Evolutionary conservation across 35 echinoderm and acorn worm genomes (phyloP), one percentile per base, ranked within the genome.

Genomic region (Apostichopus japonicus): DNA sequence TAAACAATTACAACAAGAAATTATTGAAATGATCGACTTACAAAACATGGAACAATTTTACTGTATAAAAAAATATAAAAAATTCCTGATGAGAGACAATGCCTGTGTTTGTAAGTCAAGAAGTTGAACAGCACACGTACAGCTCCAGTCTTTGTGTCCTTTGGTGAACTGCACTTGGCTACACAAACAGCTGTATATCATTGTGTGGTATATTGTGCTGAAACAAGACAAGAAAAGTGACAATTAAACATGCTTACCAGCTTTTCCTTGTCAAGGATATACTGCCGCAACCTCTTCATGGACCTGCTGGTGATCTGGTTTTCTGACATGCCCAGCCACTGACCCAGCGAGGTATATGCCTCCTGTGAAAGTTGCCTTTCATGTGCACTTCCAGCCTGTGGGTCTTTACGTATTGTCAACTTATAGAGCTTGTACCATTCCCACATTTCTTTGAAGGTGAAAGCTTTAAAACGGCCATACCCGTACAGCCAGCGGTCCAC

Each of bases 401-500:
- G 76, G 76, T n/a, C 76, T 78, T 6, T 6, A 22, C 24, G 5
- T 27, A 78, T 6, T 78, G n/a, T n/a, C n/a, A n/a, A 78, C 76
- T n/a, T 78, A 33, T 86, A 33, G 9, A 17, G 9, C 6, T 24
- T 5, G 24, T 88, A 88, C 86, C 86, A 65, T 56, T 88, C 86
- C 86, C 55, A 88, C 56, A 65, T 88, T 23, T 88, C 86, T 51
- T 27, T 22, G 23, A 88, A 71, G 62, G 11, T 61, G 33, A 88
- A 88, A 5, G 27, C 86, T 13, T 65, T 88, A 56, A 88, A 88
- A 22, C 19, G 54, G 7, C 11, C 62, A 61, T 71, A 23, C n/a
- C 86, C 86, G 65, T 88, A 88, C 86, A 88, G 24, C 54, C 86
- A 88, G 5, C 8, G 14, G 86, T 88, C 86, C 6, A 88, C n/a